phyloP scores from a whole-genome alignment of 2,113 vertebrate species.

The Carlito syrichta region DNA sequence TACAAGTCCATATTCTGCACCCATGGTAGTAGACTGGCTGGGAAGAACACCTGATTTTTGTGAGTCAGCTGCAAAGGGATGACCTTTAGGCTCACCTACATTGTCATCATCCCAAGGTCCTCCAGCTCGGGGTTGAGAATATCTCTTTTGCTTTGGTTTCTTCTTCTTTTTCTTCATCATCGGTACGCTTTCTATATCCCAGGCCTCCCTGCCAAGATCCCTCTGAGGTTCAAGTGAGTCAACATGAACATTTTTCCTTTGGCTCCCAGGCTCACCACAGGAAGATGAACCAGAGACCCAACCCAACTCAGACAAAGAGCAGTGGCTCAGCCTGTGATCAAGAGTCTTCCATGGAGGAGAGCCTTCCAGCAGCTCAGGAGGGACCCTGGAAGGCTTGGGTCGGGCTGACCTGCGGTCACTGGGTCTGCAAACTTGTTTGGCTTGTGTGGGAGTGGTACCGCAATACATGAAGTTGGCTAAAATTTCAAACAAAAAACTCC shows the following conservation, averaged over 20 bases:
- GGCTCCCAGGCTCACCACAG: conserved; percentile 41
- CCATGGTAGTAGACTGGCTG: fast-evolving
- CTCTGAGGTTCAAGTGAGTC: conserved; percentile 64
- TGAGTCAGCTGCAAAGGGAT: fast-evolving
- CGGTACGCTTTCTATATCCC: conserved; percentile 73
- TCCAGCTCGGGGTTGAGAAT: conserved; percentile 51
- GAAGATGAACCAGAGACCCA: conserved; percentile 59
- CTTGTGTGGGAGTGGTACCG: conserved; percentile 78
- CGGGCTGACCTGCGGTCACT: conserved; percentile 72
- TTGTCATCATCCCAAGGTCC: conserved; percentile 70
- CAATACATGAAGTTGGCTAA: conserved; percentile 84
- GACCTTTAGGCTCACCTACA: fast-evolving
- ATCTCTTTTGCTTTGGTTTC: conserved; percentile 81
- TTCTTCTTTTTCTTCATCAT: conserved; percentile 84
- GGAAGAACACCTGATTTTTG: neutral
- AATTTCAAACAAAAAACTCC: conserved; percentile 70
- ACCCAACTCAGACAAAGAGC: conserved; percentile 40
- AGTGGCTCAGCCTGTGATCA: conserved; percentile 59
- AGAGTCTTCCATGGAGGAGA: conserved; percentile 72
- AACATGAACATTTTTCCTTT: conserved; percentile 7
- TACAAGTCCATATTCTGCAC: neutral
- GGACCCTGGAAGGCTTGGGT: conserved; percentile 70
- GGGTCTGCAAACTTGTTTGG: conserved; percentile 77
- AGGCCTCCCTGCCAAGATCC: conserved; percentile 67
- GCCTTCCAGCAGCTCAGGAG: conserved; percentile 65